Evolutionary conservation across 2,888 invertebrate species (phyloP), one percentile per base, ranked within the genome.

Genomic region (Cordilura impudica): DNA sequence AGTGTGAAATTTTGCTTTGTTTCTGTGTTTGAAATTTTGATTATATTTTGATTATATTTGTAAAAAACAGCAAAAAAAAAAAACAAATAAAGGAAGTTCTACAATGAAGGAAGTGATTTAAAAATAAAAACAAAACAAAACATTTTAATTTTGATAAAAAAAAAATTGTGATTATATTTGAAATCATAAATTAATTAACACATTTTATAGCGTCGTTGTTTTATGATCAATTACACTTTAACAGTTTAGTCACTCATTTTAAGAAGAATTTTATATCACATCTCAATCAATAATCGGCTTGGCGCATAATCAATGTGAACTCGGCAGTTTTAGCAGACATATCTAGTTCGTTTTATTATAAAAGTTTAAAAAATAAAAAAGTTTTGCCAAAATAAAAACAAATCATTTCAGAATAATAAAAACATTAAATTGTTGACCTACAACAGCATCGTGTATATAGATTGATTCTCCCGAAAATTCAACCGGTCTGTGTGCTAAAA

Each of bases 401-500:
- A 51, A 66, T 53, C 5, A 35, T 14, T 43, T 29, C 29, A 54
- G 71, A 78, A 58, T 45, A 29, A 65, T 18, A 31, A 65, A 61
- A 66, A 21, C 31, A 54, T 26, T 16, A 26, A 26, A 70, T 69
- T 65, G 67, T 72, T 65, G 63, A 69, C 21, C 63, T 26, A 43
- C 67, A 65, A 73, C 65, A 73, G 70, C 67, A 35, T 45, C 67
- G 45, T 45, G 35, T 31, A 16, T 39, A 23, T 18, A 39, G 72
- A 75, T 72, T 21, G 56, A 63, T 78, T 82, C 65, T 70, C 54
- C 60, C 47, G 56, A 66, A 69, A 66, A 73, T 81, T 49, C 18
- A 80, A 78, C 76, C 76, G 79, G 78, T 81, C 67, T 67, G 35
- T 72, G 71, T 67, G 56, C 47, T 51, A 63, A 71, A 65, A 31